Base-by-base conservation (phyloP, 92 coral and sea anemone genomes). In the Parazoanthus atlanticus region DNA sequence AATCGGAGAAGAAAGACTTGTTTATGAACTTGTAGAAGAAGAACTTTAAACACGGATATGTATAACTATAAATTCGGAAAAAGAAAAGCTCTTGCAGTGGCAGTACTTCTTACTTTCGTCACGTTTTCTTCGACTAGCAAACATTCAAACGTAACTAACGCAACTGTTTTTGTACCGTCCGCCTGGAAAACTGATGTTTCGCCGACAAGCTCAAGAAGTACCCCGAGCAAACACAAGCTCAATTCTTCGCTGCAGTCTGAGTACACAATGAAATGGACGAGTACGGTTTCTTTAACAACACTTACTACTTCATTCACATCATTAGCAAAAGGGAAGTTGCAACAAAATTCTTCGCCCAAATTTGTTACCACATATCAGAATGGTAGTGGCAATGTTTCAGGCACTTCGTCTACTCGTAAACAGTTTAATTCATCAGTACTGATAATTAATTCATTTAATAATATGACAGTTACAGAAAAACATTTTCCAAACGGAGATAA, bases 201-300 rank as follows among this genome's bases (percentile, higher is more conserved):
- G 49, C 79, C 79, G 30, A 75, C 79, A 32, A 31, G 41, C 33
- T 9, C 77, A 75, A 75, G 25, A 75, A 33, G 28, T 19, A 16
- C 17, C 3, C 43, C 29, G 19, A 36, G 49, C 13, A 36, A 23
- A 8, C 26, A 32, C 79, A 36, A 75, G 3, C 79, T 36, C 13
- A n/a, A 75, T 33, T 75, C 43, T 34, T 75, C 79, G 25, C 79
- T 75, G 49, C 79, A n/a, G 28, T 75, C 29, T 36, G 49, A 75
- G 11, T 36, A 21, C n/a, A 10, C n/a, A 36, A 23, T 36, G 49
- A 36, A 75, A 36, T 21, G 43, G 31, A 8, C 79, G n/a, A 10
- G n/a, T 75, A 75, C 79, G 31, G 43, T 36, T 6, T 5, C 79
- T 75, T 75, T 36, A 23, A 36, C 25, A 75, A 19, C 79, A 12